Evolutionary conservation across 2,888 invertebrate genomes (phyloP).

Genomic region (Drosophila tanythrix): DNA sequence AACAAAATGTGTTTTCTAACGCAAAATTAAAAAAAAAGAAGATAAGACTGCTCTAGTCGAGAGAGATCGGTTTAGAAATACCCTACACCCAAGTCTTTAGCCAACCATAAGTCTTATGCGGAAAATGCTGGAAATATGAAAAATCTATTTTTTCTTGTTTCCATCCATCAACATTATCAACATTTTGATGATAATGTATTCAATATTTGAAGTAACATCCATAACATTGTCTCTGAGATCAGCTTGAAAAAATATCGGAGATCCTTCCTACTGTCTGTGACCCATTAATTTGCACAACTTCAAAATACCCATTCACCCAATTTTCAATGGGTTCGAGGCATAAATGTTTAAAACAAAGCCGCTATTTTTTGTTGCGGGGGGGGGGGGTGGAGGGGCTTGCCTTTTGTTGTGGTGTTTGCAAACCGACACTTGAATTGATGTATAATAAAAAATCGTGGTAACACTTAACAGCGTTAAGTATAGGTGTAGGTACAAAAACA

Average conservation of each 20-base stretch:
- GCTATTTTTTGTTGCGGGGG: slow-evolving; percentile 22
- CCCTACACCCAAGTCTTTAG: background rate
- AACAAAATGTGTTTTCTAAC: slow-evolving; percentile 24
- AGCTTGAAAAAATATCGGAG: background rate
- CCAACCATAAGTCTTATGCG: background rate
- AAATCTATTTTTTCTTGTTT: background rate
- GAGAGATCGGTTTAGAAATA: background rate
- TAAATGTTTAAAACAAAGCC: slow-evolving; percentile 19
- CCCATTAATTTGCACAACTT: background rate
- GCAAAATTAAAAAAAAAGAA: slow-evolving; percentile 17
- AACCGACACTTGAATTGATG: slow-evolving; percentile 54
- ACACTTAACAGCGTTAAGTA: slow-evolving; percentile 32
- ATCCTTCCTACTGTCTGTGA: background rate
- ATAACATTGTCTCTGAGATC: background rate
- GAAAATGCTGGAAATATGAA: background rate
- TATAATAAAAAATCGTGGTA: slow-evolving; percentile 51
- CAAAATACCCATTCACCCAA: background rate
- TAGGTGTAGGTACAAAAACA: slow-evolving; percentile 9
- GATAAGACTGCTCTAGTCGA: background rate
- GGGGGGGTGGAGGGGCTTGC: background rate
- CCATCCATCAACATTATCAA: background rate
- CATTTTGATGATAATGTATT: no score
- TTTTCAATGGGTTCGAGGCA: background rate
- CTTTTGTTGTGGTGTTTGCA: slow-evolving; percentile 49
- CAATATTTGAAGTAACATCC: background rate